Evolutionary conservation across 2,888 invertebrate species (phyloP), one percentile per base, ranked within the genome.

Genomic region (Eilema griseolum): DNA sequence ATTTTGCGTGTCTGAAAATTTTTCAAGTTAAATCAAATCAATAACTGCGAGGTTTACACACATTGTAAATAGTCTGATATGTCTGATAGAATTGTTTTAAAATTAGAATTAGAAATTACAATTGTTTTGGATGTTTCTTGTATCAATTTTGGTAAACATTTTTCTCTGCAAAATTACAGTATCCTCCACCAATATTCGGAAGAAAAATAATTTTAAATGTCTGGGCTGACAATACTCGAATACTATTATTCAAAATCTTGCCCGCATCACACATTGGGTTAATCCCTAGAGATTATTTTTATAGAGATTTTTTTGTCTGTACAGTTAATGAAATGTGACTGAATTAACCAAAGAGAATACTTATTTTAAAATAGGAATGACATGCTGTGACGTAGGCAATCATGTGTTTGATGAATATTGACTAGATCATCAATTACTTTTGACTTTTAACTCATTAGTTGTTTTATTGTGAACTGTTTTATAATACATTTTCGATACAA

Each of bases 201-300:
- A 75, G 77, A 80, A 77, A 82, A 81, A 82, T 81, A 82, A 85
- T 82, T 83, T 81, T 81, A 81, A 83, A 73, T 81, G 69, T 66
- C 70, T 66, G 67, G 67, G 79, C 77, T 83, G 76, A 79, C 76
- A 70, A 71, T 70, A 71, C 70, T 77, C 72, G 74, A 71, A 72
- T 70, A 71, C 71, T 76, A 70, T 73, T 74, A 77, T 82, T 79
- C 68, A 62, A 69, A 82, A 82, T 76, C 72, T 72, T 78, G 74
- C 74, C 79, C 71, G 72, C 78, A 80, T 84, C 75, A 78, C 79
- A 80, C 73, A 78, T 75, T 63, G 75, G 73, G 76, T 77, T 81
- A 83, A 84, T 81, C 83, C 76, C 72, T 72, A 20, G 68, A 67
- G 82, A 76, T 70, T 69, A 70, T 61, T 74, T 75, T 75, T 70